Conservation (phyloP, 2,113 vertebrate species). For the Sander lucioperca region DNA sequence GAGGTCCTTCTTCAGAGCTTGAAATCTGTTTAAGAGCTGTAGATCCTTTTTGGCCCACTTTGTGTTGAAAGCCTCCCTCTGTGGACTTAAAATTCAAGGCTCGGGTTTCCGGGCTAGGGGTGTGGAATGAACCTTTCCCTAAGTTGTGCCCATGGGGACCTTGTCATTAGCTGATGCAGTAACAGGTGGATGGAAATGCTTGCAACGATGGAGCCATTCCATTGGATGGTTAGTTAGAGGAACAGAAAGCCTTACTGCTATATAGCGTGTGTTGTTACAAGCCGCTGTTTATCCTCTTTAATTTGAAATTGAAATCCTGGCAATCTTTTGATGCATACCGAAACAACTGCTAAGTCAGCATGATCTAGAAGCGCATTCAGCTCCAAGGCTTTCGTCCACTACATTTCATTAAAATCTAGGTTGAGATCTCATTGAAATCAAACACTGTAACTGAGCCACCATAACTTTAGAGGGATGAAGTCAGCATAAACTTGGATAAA, state of each 20-base stretch:
- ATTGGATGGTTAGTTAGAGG: slow-evolving; percentile 1
- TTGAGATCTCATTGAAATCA: not conserved
- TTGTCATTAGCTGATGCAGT: slow-evolving; percentile 49
- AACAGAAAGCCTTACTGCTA: not conserved
- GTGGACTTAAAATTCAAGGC: slow-evolving; percentile 63
- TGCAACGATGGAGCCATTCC: slow-evolving; percentile 31
- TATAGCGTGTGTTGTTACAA: not conserved
- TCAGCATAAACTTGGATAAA: not conserved
- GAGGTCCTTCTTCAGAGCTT: slow-evolving; percentile 9
- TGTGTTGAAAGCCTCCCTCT: slow-evolving; percentile 58
- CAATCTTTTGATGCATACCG: not conserved
- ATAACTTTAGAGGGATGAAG: not conserved
- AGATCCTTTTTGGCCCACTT: slow-evolving; percentile 42
- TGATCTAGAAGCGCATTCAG: not conserved
- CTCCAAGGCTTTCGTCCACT: not conserved
- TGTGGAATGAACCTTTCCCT: slow-evolving; percentile 67
- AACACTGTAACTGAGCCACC: not conserved
- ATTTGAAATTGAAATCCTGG: slow-evolving; percentile 18
- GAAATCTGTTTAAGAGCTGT: slow-evolving; percentile 64
- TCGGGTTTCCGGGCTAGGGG: slow-evolving; percentile 61
- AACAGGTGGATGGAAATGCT: slow-evolving; percentile 72
- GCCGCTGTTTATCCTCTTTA: slow-evolving; percentile 10
- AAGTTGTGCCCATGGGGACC: slow-evolving; percentile 65
- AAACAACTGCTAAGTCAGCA: not conserved
- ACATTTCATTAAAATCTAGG: not conserved